These are phyloP conservation scores for Cydia splendana DNA, from an alignment of 1,140 invertebrate species.

Conservation along the genomic window DNA sequence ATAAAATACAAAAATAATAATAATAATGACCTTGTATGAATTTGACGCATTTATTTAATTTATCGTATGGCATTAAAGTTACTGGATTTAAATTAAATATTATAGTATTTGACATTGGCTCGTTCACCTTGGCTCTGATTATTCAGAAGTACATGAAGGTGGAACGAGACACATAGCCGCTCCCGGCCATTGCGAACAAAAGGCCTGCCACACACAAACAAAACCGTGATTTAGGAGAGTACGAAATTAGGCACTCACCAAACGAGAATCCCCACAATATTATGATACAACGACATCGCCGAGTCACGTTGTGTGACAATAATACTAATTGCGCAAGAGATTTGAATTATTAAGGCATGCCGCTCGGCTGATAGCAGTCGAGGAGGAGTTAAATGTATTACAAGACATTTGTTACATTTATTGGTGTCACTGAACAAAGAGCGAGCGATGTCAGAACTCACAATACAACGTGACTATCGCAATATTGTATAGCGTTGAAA, in stretches of 20 bases:
- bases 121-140: slow-evolving; percentile 21
- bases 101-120: slow-evolving; percentile 26
- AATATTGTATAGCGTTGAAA: neutral
- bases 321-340: slow-evolving; percentile 31
- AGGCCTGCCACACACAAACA: slow-evolving; percentile 65
- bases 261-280: slow-evolving; percentile 54
- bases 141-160: slow-evolving; percentile 13
- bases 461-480: slow-evolving; percentile 10
- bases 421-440: slow-evolving; percentile 19
- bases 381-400: slow-evolving; percentile 22
- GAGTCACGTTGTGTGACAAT: slow-evolving; percentile 49
- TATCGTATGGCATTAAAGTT: no score
- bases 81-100: neutral
- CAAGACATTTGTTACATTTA: slow-evolving; percentile 22
- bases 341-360: slow-evolving; percentile 33
- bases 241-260: slow-evolving; percentile 51
- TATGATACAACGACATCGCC: slow-evolving; percentile 45
- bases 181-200: slow-evolving; percentile 56
- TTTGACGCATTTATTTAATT: neutral
- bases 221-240: slow-evolving; percentile 70
- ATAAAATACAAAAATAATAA: neutral
- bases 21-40: neutral
- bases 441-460: slow-evolving; percentile 6
- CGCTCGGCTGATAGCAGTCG: slow-evolving; percentile 19
- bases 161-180: slow-evolving; percentile 38